phyloP scores from a whole-genome alignment of 2,113 vertebrate genomes.

The Pheucticus melanocephalus region DNA sequence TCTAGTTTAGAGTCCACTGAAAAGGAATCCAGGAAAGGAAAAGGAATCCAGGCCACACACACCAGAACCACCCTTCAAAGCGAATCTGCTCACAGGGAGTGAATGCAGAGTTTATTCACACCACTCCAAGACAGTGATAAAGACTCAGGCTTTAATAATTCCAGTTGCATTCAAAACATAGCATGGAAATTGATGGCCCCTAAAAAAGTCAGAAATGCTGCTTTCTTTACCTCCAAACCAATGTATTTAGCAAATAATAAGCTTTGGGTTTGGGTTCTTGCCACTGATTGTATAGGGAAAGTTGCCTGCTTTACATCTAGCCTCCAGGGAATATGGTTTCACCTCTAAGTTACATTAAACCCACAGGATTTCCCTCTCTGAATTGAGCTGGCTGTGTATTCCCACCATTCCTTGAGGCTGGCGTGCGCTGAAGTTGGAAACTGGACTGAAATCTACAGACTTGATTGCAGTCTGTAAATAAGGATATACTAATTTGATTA shows the following conservation, averaged over 20 bases:
- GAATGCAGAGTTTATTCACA: not conserved
- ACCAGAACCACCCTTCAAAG: not conserved
- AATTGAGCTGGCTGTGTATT: not conserved
- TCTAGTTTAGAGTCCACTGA: not conserved
- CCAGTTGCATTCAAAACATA: not conserved
- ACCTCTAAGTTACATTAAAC: not conserved
- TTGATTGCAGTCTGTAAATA: slow-evolving; percentile 47
- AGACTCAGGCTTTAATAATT: not conserved
- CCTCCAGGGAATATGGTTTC: not conserved
- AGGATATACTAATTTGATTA: slow-evolving; percentile 46
- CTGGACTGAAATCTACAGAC: not conserved
- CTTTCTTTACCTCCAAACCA: not conserved
- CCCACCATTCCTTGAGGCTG: not conserved
- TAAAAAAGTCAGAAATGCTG: not conserved
- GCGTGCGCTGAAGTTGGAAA: not conserved
- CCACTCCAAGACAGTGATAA: not conserved
- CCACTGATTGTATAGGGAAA: not conserved
- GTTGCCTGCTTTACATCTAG: not conserved
- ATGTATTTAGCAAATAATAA: not conserved
- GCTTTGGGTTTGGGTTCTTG: not conserved
- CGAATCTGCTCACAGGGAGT: not conserved
- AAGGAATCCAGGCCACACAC: not conserved
- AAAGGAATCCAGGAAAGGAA: not conserved
- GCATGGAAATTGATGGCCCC: not conserved
- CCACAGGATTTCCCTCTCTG: not conserved